These are phyloP conservation scores for Hycleus phaleratus DNA, from an alignment of 1,140 invertebrate genomes.

Conservation along the genomic window DNA sequence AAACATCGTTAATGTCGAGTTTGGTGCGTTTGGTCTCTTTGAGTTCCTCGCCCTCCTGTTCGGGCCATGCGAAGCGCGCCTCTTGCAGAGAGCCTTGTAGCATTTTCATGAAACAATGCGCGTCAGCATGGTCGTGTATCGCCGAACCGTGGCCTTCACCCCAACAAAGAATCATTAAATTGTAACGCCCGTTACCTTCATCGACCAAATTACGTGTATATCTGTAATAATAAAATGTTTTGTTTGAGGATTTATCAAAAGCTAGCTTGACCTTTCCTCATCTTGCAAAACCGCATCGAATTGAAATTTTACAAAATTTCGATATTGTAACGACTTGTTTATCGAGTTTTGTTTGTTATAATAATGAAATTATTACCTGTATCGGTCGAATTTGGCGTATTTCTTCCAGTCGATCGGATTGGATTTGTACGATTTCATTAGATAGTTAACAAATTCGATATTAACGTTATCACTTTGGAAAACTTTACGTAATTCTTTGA, in stretches of 20 bases:
- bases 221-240: slow-evolving; percentile 42
- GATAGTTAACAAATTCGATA: slow-evolving; percentile 75
- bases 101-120: slow-evolving; percentile 97
- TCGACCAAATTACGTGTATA: slow-evolving; percentile 94
- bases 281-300: no score
- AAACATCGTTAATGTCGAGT: slow-evolving; percentile 69
- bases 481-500: slow-evolving; percentile 62
- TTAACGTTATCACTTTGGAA: slow-evolving; percentile 76
- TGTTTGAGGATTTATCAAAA: neutral
- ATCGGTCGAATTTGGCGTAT: slow-evolving; percentile 90
- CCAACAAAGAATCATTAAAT: slow-evolving; percentile 97
- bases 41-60: slow-evolving; percentile 43
- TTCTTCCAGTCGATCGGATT: slow-evolving; percentile 88
- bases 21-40: slow-evolving; percentile 55
- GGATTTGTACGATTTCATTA: slow-evolving; percentile 82
- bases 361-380: slow-evolving; percentile 56
- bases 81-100: slow-evolving; percentile 64
- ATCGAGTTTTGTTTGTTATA: no score
- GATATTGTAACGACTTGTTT: no score
- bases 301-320: no score
- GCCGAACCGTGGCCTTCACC: slow-evolving; percentile 88
- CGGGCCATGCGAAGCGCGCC: slow-evolving; percentile 69
- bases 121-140: slow-evolving; percentile 93
- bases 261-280: no score
- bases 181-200: slow-evolving; percentile 93